Evolutionary conservation across 2,797 vertebrate species (phyloP), one percentile per base, ranked within the genome.

Genomic region (Rhadinocentrus ornatus): DNA sequence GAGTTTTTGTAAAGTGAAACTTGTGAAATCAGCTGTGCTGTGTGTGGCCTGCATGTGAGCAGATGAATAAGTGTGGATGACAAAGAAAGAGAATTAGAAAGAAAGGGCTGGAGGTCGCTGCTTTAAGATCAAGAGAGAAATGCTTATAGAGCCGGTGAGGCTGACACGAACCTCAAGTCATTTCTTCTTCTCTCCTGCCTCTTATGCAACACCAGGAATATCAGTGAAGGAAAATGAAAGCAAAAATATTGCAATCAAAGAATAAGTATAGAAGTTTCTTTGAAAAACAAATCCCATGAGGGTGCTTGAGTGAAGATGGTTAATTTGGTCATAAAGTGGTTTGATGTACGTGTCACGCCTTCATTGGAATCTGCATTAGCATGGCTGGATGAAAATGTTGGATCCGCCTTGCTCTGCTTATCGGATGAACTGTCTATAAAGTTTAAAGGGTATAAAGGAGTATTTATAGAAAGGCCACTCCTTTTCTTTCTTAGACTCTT

Each of bases 401-500:
- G 66, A 78, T 83, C 71, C 79, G 78, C 78, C 62, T 86, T 77
- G 53, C 50, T 76, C 78, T 77, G 73, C 71, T 80, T 80, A 46
- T n/a, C 9, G 44, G 60, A 62, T 80, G 62, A 57, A 79, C 37
- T 80, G 83, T 77, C 61, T 70, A 58, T 71, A 69, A 37, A 24
- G 67, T 79, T 84, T 67, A 77, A 89, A 91, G 75, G 84, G 71
- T 77, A 71, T 71, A 86, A 75, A 88, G 65, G 68, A 68, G 41
- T 71, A 60, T 77, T 79, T 86, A 54, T 65, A 65, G 35, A 81
- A 67, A 50, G 72, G 73, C 48, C 59, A 69, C 65, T 56, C n/a
- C 62, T 53, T 82, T 54, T 85, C 26, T 71, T 62, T 81, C 59
- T 73, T 59, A 62, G 32, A 41, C 50, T 71, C 24, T 65, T 32